Base-by-base conservation (phyloP, 2,113 vertebrate genomes). In the Pedionomus torquatus region DNA sequence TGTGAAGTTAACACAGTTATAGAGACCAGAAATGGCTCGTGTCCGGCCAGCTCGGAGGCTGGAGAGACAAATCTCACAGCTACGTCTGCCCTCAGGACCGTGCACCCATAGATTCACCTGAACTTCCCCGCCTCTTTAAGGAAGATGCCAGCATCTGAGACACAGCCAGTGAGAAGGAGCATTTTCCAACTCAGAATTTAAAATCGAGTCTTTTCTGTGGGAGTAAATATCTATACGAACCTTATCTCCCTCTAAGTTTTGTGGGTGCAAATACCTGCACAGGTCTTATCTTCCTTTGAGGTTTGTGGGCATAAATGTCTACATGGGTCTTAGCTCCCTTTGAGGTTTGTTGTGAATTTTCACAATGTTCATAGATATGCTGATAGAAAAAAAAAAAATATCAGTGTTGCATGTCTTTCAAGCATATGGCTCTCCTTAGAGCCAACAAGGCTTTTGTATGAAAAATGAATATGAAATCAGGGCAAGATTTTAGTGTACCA, bases 351-450 rank as follows among this genome's bases (percentile, higher is more conserved):
- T 75, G 88, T 92, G 72, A 90, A 78, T 95, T 94, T 94, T 94
- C 81, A 71, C 83, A 74, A 75, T 81, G 72, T 95, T 95, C 93
- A 68, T 89, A 89, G 94, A 93, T 57, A 78, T 49, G 31, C 77
- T 91, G 95, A 87, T 92, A 83, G 65, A 39, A 90, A 91, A 93
- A 89, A 87, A 87, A 49, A 95, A 93, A 87, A 87, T 28, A 91
- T 64, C 89, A 92, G 57, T 95, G 94, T 95, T 95, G 57, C 92
- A 84, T 91, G 69, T 95, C 89, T 97, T 97, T 95, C 91, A 96
- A 94, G 57, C 94, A 95, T 97, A 97, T 96, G 96, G 95, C 94
- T 96, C 89, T 93, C 89, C 89, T 93, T 97, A 93, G 91, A 97
- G 94, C 94, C 95, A 97, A 49, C 83, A 83, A 94, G 89, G 94